Evolutionary conservation across 2,888 invertebrate species (phyloP).

Genomic region (Amiota communis): DNA sequence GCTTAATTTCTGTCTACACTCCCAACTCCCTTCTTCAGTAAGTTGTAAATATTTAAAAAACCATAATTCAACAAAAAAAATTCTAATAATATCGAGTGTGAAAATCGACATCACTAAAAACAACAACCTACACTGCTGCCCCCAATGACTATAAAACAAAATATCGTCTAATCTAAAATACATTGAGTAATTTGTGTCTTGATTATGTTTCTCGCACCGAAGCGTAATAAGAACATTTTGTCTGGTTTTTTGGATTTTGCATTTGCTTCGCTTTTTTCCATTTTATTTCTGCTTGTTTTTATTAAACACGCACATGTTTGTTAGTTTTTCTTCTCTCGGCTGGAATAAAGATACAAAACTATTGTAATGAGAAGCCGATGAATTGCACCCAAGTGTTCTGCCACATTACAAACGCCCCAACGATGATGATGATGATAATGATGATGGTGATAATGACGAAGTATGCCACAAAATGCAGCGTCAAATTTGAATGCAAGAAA

Average conservation of each 20-base stretch:
- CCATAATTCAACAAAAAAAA: no score
- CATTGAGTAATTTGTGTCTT: constrained; percentile 4
- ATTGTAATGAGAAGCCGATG: constrained; percentile 9
- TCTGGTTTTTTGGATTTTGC: constrained; percentile 41
- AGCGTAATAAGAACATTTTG: constrained; percentile 39
- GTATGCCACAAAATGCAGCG: constrained; percentile 36
- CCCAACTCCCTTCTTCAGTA: no score
- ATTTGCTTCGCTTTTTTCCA: constrained; percentile 37
- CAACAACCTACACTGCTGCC: no score
- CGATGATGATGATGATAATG: no score
- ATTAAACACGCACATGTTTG: constrained; percentile 40
- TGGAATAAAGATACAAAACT: constrained; percentile 3
- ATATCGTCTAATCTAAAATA: neutral
- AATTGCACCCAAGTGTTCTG: constrained; percentile 42
- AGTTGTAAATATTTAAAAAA: no score
- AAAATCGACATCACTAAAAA: no score
- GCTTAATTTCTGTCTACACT: no score
- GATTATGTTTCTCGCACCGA: constrained; percentile 18
- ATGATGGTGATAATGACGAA: no score
- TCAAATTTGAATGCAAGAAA: constrained; percentile 38
- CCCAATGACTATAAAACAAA: no score
- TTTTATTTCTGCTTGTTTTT: constrained; percentile 43
- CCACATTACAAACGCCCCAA: constrained; percentile 30
- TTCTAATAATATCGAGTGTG: no score
- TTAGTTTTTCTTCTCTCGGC: constrained; percentile 16